Conservation (phyloP, 2,888 invertebrate genomes). For the Dryomyza anilis region DNA sequence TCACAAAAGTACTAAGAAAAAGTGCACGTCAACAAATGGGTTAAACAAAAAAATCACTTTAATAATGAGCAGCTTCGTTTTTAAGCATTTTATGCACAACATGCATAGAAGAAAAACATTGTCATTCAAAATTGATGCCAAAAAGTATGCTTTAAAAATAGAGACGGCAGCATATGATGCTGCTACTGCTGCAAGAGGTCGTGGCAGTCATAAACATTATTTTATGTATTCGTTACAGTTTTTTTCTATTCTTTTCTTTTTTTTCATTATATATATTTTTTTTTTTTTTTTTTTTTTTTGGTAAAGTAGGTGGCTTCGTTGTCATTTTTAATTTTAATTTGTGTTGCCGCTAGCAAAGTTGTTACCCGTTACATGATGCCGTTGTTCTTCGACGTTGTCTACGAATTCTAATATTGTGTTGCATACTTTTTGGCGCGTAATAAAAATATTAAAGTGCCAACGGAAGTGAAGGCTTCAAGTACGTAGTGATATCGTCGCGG, state of each 20-base stretch:
- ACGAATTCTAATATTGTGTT: background rate
- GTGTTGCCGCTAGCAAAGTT: background rate
- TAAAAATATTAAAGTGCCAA: slow-evolving; percentile 1
- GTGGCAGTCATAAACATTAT: too few relatives aligned
- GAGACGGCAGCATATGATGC: background rate
- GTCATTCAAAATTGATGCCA: slow-evolving; percentile 17
- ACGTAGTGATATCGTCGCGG: too few relatives aligned
- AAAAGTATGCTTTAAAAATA: slow-evolving; percentile 13
- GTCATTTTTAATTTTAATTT: too few relatives aligned
- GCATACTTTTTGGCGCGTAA: slow-evolving; percentile 12
- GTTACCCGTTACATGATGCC: background rate
- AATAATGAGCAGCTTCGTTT: slow-evolving; percentile 12
- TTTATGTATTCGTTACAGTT: background rate
- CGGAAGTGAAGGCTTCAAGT: too few relatives aligned
- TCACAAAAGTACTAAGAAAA: too few relatives aligned
- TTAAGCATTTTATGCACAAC: slow-evolving; percentile 2
- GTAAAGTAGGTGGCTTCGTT: too few relatives aligned
- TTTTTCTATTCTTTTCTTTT: background rate
- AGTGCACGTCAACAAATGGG: background rate
- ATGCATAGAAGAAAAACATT: too few relatives aligned
- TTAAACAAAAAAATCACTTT: background rate
- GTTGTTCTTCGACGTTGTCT: background rate
- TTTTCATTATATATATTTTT: background rate
- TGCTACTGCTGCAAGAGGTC: background rate
- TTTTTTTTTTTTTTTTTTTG: background rate